A percentile compares a stretch with the other conserved stretches of the same genome.
Evolutionary conservation across 2,888 invertebrate genomes (phyloP).

Genomic region (Acanthoscelides obtectus): DNA sequence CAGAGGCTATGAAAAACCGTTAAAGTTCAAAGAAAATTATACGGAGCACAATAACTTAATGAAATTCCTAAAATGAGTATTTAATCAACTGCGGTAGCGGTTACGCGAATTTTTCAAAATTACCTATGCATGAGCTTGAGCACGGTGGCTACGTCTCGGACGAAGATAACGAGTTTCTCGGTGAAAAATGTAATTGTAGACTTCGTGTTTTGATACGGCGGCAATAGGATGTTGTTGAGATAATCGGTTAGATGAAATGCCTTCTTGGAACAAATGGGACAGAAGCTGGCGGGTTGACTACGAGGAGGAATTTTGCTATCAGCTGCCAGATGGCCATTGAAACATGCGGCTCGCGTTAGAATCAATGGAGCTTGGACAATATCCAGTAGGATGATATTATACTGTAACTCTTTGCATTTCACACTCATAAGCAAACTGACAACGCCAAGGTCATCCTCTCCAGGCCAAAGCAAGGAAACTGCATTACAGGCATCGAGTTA

Average conservation of each 20-base stretch:
- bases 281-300: background rate
- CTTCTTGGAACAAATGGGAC: background rate
- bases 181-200: background rate
- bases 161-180: background rate
- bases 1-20: background rate
- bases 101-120: conserved; percentile 8
- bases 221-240: background rate
- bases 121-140: conserved; percentile 1
- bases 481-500: too few relatives aligned
- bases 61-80: conserved; percentile 11
- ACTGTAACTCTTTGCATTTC: too few relatives aligned
- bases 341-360: too few relatives aligned
- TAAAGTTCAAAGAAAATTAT: conserved; percentile 4
- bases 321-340: too few relatives aligned
- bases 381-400: too few relatives aligned
- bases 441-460: too few relatives aligned
- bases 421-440: too few relatives aligned
- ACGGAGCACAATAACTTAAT: conserved; percentile 13
- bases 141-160: background rate
- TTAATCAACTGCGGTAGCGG: conserved; percentile 16
- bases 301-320: background rate
- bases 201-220: background rate
- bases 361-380: too few relatives aligned
- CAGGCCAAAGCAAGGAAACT: too few relatives aligned
- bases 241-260: conserved; percentile 4